phyloP scores from a whole-genome alignment of 2,797 vertebrate species.

The Eutrigla gurnardus region DNA sequence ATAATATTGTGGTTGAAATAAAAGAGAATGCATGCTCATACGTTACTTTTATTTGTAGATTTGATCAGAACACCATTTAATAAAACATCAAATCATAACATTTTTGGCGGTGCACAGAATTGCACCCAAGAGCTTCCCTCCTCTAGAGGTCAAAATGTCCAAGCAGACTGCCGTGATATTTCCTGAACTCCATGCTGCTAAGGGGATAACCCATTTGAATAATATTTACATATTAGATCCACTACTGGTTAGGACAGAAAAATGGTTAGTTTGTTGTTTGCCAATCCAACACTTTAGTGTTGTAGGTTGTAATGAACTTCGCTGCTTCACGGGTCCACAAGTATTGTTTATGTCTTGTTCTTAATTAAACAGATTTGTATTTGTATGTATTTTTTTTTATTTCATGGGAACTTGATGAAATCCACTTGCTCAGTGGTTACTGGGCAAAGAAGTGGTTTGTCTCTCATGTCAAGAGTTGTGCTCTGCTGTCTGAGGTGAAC shows the following conservation, averaged over 20 bases:
- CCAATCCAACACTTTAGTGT: background rate
- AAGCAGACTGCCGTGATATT: background rate
- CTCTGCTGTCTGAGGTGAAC: conserved; percentile 1
- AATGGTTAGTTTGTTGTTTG: background rate
- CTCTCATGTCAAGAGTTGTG: background rate
- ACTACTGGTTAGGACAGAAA: background rate
- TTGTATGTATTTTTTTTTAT: background rate
- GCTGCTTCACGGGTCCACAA: background rate
- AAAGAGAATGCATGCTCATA: background rate
- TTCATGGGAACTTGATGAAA: background rate
- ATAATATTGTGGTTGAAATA: conserved; percentile 10
- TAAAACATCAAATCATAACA: background rate
- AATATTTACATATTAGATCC: background rate
- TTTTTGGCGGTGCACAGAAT: conserved; percentile 12
- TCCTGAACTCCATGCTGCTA: background rate
- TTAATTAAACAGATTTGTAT: background rate
- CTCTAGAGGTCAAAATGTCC: conserved; percentile 14
- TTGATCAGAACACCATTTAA: background rate
- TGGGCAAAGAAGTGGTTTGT: background rate
- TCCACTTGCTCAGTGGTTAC: background rate
- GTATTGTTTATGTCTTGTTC: background rate
- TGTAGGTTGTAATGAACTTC: background rate
- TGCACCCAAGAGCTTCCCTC: background rate
- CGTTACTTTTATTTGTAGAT: background rate
- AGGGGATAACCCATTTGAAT: background rate